A percentile compares a stretch with the other conserved stretches of the same genome.
Evolutionary conservation across 2,113 vertebrate species (phyloP).

Genomic region (Takifugu flavidus): DNA sequence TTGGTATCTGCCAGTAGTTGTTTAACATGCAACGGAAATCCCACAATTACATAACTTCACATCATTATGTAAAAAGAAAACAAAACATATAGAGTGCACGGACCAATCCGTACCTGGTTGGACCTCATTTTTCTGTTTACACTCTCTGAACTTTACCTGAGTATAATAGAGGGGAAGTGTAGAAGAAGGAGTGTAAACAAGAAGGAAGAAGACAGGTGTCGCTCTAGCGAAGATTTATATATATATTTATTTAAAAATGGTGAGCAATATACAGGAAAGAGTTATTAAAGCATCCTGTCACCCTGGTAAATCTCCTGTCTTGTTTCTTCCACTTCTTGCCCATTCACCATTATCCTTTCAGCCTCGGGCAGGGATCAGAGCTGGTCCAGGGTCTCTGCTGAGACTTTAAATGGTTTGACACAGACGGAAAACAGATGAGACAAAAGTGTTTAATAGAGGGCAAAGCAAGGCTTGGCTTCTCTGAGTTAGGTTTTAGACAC

Average conservation of each 20-base stretch:
- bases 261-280: too few relatives aligned
- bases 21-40: constrained; percentile 42
- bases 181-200: too few relatives aligned
- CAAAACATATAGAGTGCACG: neutral
- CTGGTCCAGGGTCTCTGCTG: constrained; percentile 32
- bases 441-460: constrained; percentile 24
- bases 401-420: constrained; percentile 25
- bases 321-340: constrained; percentile 11
- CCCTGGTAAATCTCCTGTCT: too few relatives aligned
- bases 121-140: constrained; percentile 3
- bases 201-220: too few relatives aligned
- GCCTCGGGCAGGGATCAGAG: constrained; percentile 47
- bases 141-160: constrained; percentile 7
- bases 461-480: constrained; percentile 21
- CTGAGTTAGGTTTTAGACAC: constrained; percentile 22
- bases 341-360: constrained; percentile 15
- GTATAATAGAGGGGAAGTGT: too few relatives aligned
- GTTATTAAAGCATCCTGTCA: too few relatives aligned
- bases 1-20: constrained; percentile 36
- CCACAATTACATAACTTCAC: constrained; percentile 38
- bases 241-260: too few relatives aligned
- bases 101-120: constrained; percentile 2
- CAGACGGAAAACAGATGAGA: constrained; percentile 21
- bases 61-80: constrained; percentile 24
- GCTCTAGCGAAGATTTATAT: too few relatives aligned